phyloP scores from a whole-genome alignment of 92 coral and sea anemone genomes.

The Epizoanthus stellaris region DNA sequence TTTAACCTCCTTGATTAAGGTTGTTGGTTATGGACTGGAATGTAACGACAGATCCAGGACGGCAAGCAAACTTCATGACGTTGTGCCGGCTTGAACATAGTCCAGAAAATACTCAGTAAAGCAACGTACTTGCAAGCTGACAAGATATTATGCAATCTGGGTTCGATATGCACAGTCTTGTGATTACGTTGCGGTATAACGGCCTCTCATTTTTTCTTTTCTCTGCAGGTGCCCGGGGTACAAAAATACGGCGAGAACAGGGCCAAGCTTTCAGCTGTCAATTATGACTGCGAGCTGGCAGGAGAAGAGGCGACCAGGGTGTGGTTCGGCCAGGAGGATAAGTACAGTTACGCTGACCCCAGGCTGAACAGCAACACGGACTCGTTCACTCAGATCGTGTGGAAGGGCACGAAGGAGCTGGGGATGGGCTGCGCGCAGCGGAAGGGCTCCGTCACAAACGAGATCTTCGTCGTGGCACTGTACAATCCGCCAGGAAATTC shows the following conservation, averaged over 20 bases:
- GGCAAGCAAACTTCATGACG: too few species aligned
- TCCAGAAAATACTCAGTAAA: too few species aligned
- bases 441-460: conserved; percentile 90
- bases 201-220: too few species aligned
- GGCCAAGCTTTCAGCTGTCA: conserved; percentile 89
- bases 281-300: conserved; percentile 94
- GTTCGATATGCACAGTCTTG: too few species aligned
- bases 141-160: too few species aligned
- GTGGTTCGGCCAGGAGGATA: conserved; percentile 90
- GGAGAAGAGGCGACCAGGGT: conserved; percentile 92
- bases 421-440: conserved; percentile 99
- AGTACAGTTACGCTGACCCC: conserved; percentile 91
- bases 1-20: too few species aligned
- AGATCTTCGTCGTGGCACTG: conserved; percentile 89
- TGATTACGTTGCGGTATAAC: too few species aligned
- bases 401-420: conserved; percentile 89
- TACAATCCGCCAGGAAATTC: conserved; percentile 94
- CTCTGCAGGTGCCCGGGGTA: conserved; percentile 57
- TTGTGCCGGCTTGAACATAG: too few species aligned
- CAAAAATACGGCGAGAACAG: conserved; percentile 92
- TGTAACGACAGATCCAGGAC: too few species aligned
- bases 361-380: conserved; percentile 90
- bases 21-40: too few species aligned
- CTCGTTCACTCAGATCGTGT: conserved; percentile 93
- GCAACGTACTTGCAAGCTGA: too few species aligned